Percentiles rank a stretch among this genome's conserved stretches.
phyloP scores from a whole-genome alignment of 2,113 vertebrate species.

The Carettochelys insculpta region DNA sequence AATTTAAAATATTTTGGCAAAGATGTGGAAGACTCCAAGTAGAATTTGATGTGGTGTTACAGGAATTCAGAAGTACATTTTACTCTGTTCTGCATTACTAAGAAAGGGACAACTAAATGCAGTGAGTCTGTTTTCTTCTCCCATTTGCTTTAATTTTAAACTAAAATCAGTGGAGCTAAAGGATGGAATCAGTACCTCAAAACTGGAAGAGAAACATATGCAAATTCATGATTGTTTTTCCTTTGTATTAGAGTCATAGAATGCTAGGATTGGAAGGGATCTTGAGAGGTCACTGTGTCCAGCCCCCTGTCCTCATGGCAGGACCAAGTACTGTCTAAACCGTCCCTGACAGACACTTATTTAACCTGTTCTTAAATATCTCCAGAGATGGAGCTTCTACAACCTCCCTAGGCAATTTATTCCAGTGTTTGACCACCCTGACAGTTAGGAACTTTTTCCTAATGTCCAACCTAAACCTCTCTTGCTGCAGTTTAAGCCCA shows the following conservation, averaged over 20 bases:
- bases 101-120: neutral
- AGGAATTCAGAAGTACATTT: neutral
- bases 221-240: neutral
- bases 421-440: too few species aligned
- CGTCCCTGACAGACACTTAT: too few species aligned
- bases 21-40: rapidly evolving
- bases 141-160: neutral
- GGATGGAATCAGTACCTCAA: neutral
- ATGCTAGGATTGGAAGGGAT: too few species aligned
- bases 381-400: too few species aligned
- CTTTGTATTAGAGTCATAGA: neutral
- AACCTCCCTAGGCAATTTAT: too few species aligned
- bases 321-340: too few species aligned
- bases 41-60: rapidly evolving
- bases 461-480: too few species aligned
- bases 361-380: too few species aligned
- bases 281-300: too few species aligned
- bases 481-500: too few species aligned
- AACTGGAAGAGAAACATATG: neutral
- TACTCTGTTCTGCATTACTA: neutral
- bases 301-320: too few species aligned
- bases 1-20: rapidly evolving
- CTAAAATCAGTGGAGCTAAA: neutral
- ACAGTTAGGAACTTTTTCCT: too few species aligned
- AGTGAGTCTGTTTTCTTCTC: neutral